phyloP scores from a whole-genome alignment of 2,113 vertebrate genomes.

The Salvator merianae region DNA sequence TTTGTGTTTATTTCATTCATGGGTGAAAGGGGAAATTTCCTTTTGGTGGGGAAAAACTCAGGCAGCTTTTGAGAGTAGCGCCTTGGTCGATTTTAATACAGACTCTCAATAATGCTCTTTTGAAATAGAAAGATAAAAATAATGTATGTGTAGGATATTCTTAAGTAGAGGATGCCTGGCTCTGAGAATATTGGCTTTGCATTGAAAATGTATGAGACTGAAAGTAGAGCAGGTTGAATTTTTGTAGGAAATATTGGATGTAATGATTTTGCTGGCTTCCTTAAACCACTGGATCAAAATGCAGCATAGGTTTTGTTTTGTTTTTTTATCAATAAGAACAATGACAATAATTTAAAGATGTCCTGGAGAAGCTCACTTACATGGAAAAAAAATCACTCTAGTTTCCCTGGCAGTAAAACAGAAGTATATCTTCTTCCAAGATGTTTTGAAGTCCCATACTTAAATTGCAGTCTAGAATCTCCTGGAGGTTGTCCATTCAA shows the following conservation, averaged over 20 bases:
- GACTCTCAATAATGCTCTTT: not conserved
- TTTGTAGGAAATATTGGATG: not conserved
- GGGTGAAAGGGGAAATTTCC: conserved; percentile 54
- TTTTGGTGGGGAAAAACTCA: conserved; percentile 27
- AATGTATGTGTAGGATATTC: not conserved
- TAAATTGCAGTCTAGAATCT: too few relatives aligned
- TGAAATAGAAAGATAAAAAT: conserved; percentile 13
- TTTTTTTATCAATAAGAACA: not conserved
- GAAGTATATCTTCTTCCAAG: not conserved
- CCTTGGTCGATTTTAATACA: not conserved
- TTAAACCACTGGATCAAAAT: accelerated
- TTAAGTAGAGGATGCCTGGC: accelerated
- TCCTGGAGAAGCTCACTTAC: too few relatives aligned
- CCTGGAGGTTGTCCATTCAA: too few relatives aligned
- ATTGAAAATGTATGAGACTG: not conserved
- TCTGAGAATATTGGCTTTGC: not conserved
- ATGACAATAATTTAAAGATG: accelerated
- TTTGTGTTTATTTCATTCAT: conserved; percentile 62
- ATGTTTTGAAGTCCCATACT: not conserved
- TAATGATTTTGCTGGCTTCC: not conserved
- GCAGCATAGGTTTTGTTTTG: too few relatives aligned
- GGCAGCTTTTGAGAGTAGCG: conserved; percentile 29
- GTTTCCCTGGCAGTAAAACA: not conserved
- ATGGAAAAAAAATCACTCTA: too few relatives aligned
- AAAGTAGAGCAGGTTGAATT: not conserved